phyloP scores from a whole-genome alignment of 1,140 invertebrate genomes.

The Euglossa dilemma region DNA sequence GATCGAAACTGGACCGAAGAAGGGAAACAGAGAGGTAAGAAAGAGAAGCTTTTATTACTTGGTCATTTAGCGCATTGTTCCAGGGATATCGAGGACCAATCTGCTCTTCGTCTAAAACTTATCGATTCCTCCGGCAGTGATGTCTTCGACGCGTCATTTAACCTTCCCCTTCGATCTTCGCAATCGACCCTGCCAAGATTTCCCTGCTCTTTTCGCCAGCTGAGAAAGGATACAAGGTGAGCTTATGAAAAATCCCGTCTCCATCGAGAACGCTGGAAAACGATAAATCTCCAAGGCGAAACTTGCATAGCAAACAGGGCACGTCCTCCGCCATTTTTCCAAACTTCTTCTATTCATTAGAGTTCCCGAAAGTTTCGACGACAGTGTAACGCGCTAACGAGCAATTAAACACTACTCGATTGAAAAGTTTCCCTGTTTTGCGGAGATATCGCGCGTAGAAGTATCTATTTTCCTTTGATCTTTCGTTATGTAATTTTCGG shows the following conservation, averaged over 20 bases:
- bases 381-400: not conserved
- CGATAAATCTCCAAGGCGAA: not conserved
- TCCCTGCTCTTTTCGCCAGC: not conserved
- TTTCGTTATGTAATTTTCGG: too few relatives aligned
- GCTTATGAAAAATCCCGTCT: slow-evolving; percentile 7
- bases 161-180: not conserved
- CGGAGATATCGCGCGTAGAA: not conserved
- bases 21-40: not conserved
- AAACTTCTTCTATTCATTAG: slow-evolving; percentile 11
- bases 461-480: too few relatives aligned
- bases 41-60: not conserved
- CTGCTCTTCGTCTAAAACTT: not conserved
- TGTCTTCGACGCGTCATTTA: slow-evolving; percentile 12
- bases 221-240: not conserved
- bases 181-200: not conserved
- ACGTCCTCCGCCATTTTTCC: not conserved
- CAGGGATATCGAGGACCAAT: not conserved
- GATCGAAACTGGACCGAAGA: too few relatives aligned
- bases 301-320: not conserved
- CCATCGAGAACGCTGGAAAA: not conserved
- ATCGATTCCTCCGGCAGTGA: not conserved
- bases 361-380: not conserved
- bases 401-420: not conserved
- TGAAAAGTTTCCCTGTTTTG: not conserved
- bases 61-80: not conserved